Evolutionary conservation across 1,140 invertebrate genomes (phyloP).

Genomic region (Apis laboriosa): DNA sequence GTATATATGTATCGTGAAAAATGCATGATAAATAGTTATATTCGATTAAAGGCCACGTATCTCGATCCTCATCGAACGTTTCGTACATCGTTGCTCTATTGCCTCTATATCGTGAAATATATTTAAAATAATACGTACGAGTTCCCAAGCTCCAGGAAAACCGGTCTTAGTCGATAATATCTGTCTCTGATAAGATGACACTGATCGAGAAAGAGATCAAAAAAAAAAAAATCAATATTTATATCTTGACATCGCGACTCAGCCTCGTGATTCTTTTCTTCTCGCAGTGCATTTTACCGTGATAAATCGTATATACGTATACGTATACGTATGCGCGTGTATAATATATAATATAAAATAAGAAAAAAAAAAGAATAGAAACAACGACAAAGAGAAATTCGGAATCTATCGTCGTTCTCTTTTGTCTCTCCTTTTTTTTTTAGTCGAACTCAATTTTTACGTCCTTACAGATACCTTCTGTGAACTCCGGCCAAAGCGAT

Average conservation of each 20-base stretch:
- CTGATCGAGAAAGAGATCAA: constrained; percentile 18
- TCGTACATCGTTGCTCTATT: neutral
- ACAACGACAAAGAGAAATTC: neutral
- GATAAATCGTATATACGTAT: neutral
- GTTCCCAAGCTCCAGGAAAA: constrained; percentile 3
- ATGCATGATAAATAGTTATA: neutral
- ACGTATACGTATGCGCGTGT: no score
- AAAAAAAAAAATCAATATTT: constrained; percentile 4
- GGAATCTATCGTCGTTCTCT: neutral
- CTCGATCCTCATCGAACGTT: constrained; percentile 15
- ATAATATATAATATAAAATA: no score
- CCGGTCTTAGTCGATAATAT: constrained; percentile 28
- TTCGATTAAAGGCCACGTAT: neutral
- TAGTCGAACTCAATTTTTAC: neutral
- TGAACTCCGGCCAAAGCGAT: neutral
- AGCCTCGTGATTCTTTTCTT: neutral
- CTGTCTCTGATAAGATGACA: constrained; percentile 25
- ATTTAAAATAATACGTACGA: neutral
- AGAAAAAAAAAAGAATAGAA: neutral
- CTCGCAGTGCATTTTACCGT: neutral
- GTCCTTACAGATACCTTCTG: neutral
- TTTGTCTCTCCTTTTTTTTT: neutral
- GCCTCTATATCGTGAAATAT: neutral
- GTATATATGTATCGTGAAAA: neutral
- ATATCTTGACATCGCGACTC: neutral